Base-by-base conservation (phyloP, 2,113 vertebrate species). In the Scortum barcoo region DNA sequence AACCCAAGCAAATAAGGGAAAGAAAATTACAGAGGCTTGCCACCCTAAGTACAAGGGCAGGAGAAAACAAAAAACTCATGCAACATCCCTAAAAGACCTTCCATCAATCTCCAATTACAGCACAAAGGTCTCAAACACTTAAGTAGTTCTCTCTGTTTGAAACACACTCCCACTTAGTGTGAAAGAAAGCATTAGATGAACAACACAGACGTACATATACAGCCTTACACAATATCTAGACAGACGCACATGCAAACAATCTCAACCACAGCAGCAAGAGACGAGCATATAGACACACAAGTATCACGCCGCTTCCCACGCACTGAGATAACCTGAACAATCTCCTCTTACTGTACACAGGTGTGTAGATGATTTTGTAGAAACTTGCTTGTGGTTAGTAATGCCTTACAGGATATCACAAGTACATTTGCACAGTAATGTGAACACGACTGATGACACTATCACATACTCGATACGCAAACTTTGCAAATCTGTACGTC, bases 311-410 rank as follows among this genome's bases (percentile, higher is more conserved):
- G 38, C 50, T 81, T 86, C 66, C 54, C 63, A 69, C 85, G 85
- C 36, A 28, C 56, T 10, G 7, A 66, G 7, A 60, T 28, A 76
- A 66, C 67, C 79, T 83, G 68, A 57, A n/a, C 44, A 24, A 0
- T 28, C 20, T 46, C 48, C 57, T 63, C 48, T 33, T 30, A 71
- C 58, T 26, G 16, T 62, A 63, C 61, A 78, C 71, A 88, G 67
- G 72, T 90, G 65, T 80, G 79, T 36, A 26, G 68, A 22, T 65
- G 67, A 70, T 73, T 77, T 62, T 72, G 16, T 60, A 50, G 86
- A 87, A 81, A 87, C 79, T 81, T 65, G 12, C 53, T 65, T 22
- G 72, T 78, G 84, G 78, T 88, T 82, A 58, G 46, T n/a, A 58
- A 33, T 62, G 72, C 40, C 33, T 4, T 38, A 60, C n/a, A 76